These are phyloP conservation scores for Microvelia longipes DNA, from an alignment of 1,140 invertebrate species.

Conservation along the genomic window DNA sequence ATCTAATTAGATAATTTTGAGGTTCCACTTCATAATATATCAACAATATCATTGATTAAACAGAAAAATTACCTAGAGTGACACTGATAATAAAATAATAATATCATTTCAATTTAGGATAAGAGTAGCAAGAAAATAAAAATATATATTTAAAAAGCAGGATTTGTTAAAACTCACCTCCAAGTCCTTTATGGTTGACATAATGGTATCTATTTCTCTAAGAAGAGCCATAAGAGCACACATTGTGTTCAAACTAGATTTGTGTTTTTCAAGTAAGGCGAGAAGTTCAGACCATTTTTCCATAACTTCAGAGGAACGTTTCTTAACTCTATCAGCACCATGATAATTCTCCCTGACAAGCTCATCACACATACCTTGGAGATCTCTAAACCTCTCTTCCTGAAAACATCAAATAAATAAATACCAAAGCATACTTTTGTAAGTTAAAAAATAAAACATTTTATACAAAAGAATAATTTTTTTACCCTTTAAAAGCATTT, in stretches of 20 bases:
- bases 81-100: no score
- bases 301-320: conserved; percentile 72
- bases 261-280: conserved; percentile 69
- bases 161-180: no score
- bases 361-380: conserved; percentile 81
- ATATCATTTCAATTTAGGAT: no score
- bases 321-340: conserved; percentile 63
- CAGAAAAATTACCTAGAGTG: no score
- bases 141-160: no score
- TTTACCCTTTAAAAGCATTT: no score
- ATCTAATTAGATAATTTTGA: no score
- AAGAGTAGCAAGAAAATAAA: no score
- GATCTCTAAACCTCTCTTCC: conserved; percentile 83
- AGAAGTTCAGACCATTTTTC: conserved; percentile 75
- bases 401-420: conserved; percentile 31
- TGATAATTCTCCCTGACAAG: conserved; percentile 84
- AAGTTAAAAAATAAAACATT: no score
- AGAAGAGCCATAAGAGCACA: conserved; percentile 68
- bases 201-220: conserved; percentile 81
- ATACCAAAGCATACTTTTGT: background rate
- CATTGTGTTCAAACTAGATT: conserved; percentile 57
- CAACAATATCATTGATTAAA: no score
- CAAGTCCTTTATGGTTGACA: conserved; percentile 63
- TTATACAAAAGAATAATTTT: no score
- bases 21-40: no score